These are phyloP conservation scores for Limnephilus auricula DNA, from an alignment of 2,888 invertebrate genomes.

Conservation along the genomic window DNA sequence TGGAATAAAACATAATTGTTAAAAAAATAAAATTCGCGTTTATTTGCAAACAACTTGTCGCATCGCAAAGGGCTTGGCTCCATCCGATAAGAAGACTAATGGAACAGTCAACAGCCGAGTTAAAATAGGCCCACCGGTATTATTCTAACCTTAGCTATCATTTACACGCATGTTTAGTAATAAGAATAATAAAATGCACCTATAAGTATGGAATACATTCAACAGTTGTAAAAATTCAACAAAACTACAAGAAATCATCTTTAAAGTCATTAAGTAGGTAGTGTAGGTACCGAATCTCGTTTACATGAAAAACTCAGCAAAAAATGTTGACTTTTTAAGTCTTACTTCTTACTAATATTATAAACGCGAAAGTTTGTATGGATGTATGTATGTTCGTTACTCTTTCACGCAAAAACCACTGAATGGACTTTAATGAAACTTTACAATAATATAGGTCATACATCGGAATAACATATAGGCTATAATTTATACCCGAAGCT, in stretches of 20 bases:
- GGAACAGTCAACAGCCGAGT: background rate
- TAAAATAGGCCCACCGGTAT: background rate
- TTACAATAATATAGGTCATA: no score
- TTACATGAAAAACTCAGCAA: no score
- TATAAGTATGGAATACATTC: background rate
- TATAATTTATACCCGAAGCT: no score
- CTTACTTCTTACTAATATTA: no score
- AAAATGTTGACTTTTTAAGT: no score
- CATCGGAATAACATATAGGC: no score
- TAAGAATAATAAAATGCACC: background rate
- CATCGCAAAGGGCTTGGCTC: slow-evolving; percentile 2
- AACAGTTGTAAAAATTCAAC: background rate
- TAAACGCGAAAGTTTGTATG: no score
- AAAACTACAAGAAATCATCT: background rate
- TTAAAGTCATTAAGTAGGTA: no score
- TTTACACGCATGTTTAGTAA: background rate
- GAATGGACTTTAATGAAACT: no score
- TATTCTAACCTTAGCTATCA: background rate
- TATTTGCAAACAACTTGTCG: slow-evolving; percentile 24
- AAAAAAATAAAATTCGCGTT: background rate
- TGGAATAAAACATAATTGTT: slow-evolving; percentile 45
- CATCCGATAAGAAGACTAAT: slow-evolving; percentile 7
- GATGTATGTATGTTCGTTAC: no score
- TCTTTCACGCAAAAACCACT: no score
- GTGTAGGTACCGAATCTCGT: no score